Percentiles rank a stretch among this genome's conserved stretches.
These are phyloP conservation scores for Imbricaverruca yamaguchii DNA, from an alignment of 2,888 invertebrate species.

Conservation along the genomic window DNA sequence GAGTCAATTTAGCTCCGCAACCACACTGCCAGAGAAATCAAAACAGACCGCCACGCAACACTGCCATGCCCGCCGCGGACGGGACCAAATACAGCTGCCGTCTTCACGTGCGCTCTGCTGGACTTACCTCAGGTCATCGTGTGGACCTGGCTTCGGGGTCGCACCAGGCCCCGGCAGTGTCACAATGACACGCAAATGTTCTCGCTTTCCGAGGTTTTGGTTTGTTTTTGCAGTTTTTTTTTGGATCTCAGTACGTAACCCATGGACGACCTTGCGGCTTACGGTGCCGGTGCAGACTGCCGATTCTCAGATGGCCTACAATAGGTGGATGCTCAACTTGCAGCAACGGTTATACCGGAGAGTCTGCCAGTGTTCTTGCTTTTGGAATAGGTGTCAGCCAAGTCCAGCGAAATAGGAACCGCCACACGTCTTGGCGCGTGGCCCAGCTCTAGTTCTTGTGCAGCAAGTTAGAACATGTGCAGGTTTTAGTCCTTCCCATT, in stretches of 20 bases:
- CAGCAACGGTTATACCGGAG: too few relatives aligned
- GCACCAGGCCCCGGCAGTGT: too few relatives aligned
- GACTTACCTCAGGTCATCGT: too few relatives aligned
- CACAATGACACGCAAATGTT: not conserved
- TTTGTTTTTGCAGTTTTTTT: not conserved
- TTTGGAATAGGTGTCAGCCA: not conserved
- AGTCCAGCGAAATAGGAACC: not conserved
- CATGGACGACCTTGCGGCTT: too few relatives aligned
- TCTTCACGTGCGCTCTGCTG: too few relatives aligned
- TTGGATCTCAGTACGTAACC: not conserved
- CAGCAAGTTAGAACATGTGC: not conserved
- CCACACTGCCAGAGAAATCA: constrained; percentile 3
- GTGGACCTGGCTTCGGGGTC: too few relatives aligned
- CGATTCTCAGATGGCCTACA: too few relatives aligned
- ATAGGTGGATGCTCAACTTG: too few relatives aligned
- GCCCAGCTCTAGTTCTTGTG: not conserved
- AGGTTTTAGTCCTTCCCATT: not conserved
- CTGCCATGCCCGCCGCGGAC: not conserved
- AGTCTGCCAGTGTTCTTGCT: too few relatives aligned
- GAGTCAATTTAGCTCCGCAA: not conserved
- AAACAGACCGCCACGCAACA: not conserved
- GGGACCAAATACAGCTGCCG: not conserved
- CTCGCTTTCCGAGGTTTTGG: not conserved
- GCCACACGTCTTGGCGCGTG: not conserved
- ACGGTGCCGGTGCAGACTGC: too few relatives aligned